Conservation (phyloP, 2,888 invertebrate genomes). For the Rutpela maculata region DNA sequence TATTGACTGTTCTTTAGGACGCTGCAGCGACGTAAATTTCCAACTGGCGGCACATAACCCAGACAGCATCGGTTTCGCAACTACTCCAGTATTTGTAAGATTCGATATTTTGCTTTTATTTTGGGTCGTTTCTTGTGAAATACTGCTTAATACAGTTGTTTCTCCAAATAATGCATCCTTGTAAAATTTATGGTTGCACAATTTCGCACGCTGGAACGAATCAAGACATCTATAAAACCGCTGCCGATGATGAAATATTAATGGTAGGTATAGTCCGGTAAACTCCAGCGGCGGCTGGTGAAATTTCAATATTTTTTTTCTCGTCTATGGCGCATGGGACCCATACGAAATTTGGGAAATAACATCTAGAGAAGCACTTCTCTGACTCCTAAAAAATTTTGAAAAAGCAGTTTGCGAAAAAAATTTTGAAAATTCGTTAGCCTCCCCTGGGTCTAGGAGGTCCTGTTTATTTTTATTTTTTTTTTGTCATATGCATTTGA, state of each 20-base stretch:
- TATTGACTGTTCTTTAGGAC: slow-evolving; percentile 22
- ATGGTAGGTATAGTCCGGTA: neutral
- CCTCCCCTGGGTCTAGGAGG: too few relatives aligned
- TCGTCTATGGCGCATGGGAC: too few relatives aligned
- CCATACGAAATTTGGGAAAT: too few relatives aligned
- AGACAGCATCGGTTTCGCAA: slow-evolving; percentile 45
- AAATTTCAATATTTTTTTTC: too few relatives aligned
- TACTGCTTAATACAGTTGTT: slow-evolving; percentile 47
- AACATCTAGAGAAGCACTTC: too few relatives aligned
- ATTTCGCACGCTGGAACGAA: slow-evolving; percentile 4
- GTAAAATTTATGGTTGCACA: slow-evolving; percentile 40
- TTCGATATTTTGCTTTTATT: slow-evolving; percentile 43
- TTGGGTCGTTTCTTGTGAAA: slow-evolving; percentile 42
- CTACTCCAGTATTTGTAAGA: slow-evolving; percentile 39
- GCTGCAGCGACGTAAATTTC: slow-evolving; percentile 41
- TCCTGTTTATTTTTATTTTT: too few relatives aligned
- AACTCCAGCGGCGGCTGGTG: too few relatives aligned
- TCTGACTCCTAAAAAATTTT: too few relatives aligned
- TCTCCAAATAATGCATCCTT: slow-evolving; percentile 43
- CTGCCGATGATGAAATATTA: slow-evolving; percentile 9
- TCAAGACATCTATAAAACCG: slow-evolving; percentile 11
- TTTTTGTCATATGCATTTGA: too few relatives aligned
- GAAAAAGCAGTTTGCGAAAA: too few relatives aligned
- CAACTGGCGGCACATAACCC: slow-evolving; percentile 43
- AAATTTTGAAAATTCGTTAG: too few relatives aligned